Evolutionary conservation across 1,140 invertebrate species (phyloP).

Genomic region (Heliconius congener): DNA sequence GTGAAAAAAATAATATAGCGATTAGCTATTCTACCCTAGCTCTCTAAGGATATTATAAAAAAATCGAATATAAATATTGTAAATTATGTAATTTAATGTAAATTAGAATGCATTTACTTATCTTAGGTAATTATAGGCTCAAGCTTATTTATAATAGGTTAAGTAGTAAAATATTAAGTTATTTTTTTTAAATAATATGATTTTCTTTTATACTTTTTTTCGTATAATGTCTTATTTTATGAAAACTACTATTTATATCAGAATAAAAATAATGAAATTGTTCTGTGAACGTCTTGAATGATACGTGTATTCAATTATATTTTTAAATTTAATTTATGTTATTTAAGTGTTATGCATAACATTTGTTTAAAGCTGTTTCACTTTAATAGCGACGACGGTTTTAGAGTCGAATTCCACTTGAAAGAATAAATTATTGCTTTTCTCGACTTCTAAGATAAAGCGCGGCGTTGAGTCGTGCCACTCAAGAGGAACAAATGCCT

Average conservation of each 20-base stretch:
- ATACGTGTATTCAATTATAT: conserved; percentile 1
- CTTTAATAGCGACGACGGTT: too few species aligned
- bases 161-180: conserved; percentile 15
- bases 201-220: background rate
- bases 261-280: background rate
- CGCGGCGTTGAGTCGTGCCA: too few species aligned
- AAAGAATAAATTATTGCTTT: too few species aligned
- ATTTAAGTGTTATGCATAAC: too few species aligned
- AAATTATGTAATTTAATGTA: conserved; percentile 38
- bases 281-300: background rate
- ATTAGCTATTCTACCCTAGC: background rate
- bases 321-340: background rate
- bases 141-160: conserved; percentile 28
- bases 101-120: conserved; percentile 50
- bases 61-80: conserved; percentile 33
- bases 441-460: too few species aligned
- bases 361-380: too few species aligned
- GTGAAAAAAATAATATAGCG: too few species aligned
- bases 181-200: conserved; percentile 23
- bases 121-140: conserved; percentile 26
- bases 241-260: background rate
- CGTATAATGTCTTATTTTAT: background rate
- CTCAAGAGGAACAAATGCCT: too few species aligned
- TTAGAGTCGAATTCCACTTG: too few species aligned
- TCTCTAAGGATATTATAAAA: conserved; percentile 21